Evolutionary conservation across 2,113 vertebrate genomes (phyloP).

Genomic region (Xerus inauris): DNA sequence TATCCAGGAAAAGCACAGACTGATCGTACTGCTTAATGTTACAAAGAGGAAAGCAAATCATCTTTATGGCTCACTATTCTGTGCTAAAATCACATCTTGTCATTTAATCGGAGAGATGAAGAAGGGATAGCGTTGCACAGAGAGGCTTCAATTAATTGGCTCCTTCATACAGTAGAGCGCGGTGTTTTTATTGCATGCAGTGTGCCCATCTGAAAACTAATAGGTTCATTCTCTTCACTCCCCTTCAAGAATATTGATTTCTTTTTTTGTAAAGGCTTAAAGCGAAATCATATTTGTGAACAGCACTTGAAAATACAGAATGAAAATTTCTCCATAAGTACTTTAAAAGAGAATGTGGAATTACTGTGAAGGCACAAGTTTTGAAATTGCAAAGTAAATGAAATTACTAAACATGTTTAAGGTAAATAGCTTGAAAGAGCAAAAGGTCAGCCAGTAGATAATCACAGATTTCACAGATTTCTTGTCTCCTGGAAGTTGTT

Average conservation of each 20-base stretch:
- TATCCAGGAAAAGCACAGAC: constrained; percentile 54
- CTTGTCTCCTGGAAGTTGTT: not conserved
- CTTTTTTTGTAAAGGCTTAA: not conserved
- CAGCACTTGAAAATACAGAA: constrained; percentile 49
- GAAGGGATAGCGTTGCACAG: not conserved
- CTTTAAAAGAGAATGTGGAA: constrained; percentile 53
- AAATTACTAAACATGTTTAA: constrained; percentile 22
- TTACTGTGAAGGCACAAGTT: constrained; percentile 3
- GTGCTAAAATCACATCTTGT: constrained; percentile 66
- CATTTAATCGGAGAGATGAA: constrained; percentile 55
- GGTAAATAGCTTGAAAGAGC: constrained; percentile 16
- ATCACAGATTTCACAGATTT: not conserved
- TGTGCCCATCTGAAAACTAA: constrained; percentile 30
- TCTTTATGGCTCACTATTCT: constrained; percentile 52
- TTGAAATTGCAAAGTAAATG: constrained; percentile 38
- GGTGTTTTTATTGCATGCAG: not conserved
- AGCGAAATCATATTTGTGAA: constrained; percentile 47
- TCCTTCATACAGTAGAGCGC: not conserved
- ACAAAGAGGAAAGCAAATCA: constrained; percentile 58
- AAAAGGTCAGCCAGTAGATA: not conserved
- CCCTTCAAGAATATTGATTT: constrained; percentile 47
- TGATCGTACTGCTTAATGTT: constrained; percentile 54
- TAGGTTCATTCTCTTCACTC: not conserved
- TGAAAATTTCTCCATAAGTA: not conserved
- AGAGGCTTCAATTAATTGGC: constrained; percentile 38